These are phyloP conservation scores for Hyposmocoma kahamanoa DNA, from an alignment of 1,140 invertebrate genomes.

Conservation along the genomic window DNA sequence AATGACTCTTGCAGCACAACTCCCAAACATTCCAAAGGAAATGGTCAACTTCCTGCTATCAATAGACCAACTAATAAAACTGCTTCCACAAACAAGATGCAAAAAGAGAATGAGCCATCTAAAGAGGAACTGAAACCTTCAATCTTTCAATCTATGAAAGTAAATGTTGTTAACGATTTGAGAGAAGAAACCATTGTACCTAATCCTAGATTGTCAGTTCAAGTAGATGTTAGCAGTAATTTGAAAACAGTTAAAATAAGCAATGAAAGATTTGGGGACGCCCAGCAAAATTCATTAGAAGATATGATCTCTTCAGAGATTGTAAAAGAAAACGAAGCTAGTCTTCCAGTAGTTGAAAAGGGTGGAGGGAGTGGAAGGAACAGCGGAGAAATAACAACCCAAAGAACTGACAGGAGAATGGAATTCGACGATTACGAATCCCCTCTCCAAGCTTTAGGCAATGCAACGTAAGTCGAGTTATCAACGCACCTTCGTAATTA, in stretches of 20 bases:
- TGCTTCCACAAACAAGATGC: constrained; percentile 25
- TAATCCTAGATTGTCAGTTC: constrained; percentile 34
- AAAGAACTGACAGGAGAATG: constrained; percentile 5
- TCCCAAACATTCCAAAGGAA: constrained; percentile 43
- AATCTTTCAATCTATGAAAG: constrained; percentile 25
- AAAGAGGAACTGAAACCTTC: constrained; percentile 32
- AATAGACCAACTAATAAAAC: constrained; percentile 15
- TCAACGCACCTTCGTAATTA: too few species aligned
- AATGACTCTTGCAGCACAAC: constrained; percentile 33
- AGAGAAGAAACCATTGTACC: constrained; percentile 12
- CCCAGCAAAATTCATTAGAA: neutral
- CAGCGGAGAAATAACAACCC: constrained; percentile 1
- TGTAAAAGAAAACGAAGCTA: neutral
- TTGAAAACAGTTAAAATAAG: constrained; percentile 45
- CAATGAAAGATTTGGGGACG: neutral
- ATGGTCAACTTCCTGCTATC: constrained; percentile 14
- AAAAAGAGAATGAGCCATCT: constrained; percentile 53
- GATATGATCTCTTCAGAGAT: neutral
- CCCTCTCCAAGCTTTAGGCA: constrained; percentile 44
- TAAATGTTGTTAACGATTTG: constrained; percentile 44
- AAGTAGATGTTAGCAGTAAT: constrained; percentile 44
- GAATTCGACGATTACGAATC: constrained; percentile 47
- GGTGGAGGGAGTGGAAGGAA: constrained; percentile 6
- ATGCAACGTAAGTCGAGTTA: constrained; percentile 52
- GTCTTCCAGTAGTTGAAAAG: constrained; percentile 12